Evolutionary conservation across 2,888 invertebrate species (phyloP).

Genomic region (Conistra vaccinii): DNA sequence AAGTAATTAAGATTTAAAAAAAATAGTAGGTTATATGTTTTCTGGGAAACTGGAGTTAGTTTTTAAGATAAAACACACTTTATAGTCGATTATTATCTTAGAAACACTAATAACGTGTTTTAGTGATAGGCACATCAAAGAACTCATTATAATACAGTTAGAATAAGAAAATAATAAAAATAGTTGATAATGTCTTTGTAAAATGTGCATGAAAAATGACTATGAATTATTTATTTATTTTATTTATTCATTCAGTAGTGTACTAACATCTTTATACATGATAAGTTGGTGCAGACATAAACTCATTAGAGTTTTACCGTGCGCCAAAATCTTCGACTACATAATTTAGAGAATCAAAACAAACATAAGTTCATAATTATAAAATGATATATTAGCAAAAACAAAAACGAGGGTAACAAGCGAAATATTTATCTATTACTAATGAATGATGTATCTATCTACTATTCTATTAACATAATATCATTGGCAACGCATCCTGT

Average conservation of each 20-base stretch:
- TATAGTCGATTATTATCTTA: conserved; percentile 22
- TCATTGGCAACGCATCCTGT: background rate
- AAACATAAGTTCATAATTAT: too few species aligned
- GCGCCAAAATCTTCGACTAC: too few species aligned
- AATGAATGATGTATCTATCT: background rate
- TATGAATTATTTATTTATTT: too few species aligned
- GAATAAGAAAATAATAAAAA: conserved; percentile 8
- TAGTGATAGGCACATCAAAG: background rate
- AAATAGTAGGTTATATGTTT: background rate
- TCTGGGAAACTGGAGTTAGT: background rate
- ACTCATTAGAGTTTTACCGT: too few species aligned
- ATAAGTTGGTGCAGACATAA: too few species aligned
- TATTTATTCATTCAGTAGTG: too few species aligned
- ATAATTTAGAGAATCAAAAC: too few species aligned
- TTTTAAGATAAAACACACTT: background rate
- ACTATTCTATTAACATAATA: background rate
- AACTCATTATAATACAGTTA: background rate
- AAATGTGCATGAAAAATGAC: too few species aligned
- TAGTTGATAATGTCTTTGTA: conserved; percentile 16
- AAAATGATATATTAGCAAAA: too few species aligned
- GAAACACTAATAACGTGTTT: conserved; percentile 4
- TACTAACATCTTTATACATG: too few species aligned
- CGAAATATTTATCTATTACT: too few species aligned
- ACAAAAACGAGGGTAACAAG: too few species aligned
- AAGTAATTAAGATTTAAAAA: background rate